A percentile compares a stretch with the other conserved stretches of the same genome.
phyloP scores from a whole-genome alignment of 2,113 vertebrate species.

The Ctenomys sociabilis region DNA sequence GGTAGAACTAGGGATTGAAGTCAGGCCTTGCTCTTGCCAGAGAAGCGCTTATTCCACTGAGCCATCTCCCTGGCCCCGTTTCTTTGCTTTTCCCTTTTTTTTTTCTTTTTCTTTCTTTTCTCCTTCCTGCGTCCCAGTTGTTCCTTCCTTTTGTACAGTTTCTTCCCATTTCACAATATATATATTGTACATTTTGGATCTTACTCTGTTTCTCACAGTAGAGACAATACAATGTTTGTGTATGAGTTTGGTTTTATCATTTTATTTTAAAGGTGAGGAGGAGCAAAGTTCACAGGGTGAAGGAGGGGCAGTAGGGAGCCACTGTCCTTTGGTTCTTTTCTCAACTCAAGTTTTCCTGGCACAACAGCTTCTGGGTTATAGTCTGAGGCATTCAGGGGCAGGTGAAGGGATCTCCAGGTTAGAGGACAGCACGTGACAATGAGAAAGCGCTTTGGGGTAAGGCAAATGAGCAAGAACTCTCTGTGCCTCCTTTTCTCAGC shows the following conservation, averaged over 20 bases:
- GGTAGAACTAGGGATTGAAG: too few relatives aligned
- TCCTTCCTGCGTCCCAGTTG: too few relatives aligned
- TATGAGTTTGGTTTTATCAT: not conserved
- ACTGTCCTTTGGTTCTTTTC: too few relatives aligned
- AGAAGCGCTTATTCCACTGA: too few relatives aligned
- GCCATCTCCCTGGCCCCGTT: too few relatives aligned
- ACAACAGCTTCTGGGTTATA: not conserved
- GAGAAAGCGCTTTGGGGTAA: not conserved
- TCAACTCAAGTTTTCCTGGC: not conserved
- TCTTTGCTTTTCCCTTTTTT: too few relatives aligned
- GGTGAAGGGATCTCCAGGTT: not conserved
- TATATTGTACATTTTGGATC: not conserved
- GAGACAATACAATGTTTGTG: not conserved
- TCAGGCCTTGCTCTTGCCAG: too few relatives aligned
- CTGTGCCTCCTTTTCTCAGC: not conserved
- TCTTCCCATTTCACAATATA: not conserved
- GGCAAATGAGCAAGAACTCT: not conserved
- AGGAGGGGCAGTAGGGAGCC: not conserved
- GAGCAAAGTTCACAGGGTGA: not conserved
- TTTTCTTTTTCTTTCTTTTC: too few relatives aligned
- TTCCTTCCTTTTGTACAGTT: not conserved
- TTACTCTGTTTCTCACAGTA: not conserved
- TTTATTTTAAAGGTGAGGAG: constrained; percentile 17
- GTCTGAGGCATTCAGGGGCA: not conserved
- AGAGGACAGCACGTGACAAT: not conserved